Base-by-base conservation (phyloP, 2,797 vertebrate species). In the Smutsia temminckii region DNA sequence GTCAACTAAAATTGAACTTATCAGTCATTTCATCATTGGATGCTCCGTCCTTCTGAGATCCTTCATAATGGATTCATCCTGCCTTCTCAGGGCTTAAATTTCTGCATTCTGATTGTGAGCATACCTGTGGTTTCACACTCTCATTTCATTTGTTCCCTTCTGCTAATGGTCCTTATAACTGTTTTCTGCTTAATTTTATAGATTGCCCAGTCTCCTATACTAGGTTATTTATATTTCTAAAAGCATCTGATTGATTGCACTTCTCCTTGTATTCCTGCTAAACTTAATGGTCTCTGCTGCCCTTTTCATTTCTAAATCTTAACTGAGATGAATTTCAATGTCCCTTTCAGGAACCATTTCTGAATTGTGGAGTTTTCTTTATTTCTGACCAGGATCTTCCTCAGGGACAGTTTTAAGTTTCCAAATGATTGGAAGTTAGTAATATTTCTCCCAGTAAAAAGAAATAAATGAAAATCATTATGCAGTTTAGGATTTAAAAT, bases 241-340 rank as follows among this genome's bases (percentile, higher is more conserved):
- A 93, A 94, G 77, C 68, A 40, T 64, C 16, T n/a, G 86, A 94
- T 92, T 83, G 85, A 94, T 95, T 57, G 86, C 3, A 12, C 23
- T 80, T 93, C 85, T 96, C 8, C 92, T 64, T 91, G 13, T 4
- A n/a, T 94, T 66, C 23, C 85, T 46, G 79, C 10, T 77, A 91
- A 93, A 92, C 81, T n/a, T 18, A 21, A 77, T 77, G 64, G 25
- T 87, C 74, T 97, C 57, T 1, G 1, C 80, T 96, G 93, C 59
- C 93, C 94, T 97, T 97, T 97, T 92, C 53, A 71, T 80, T 85
- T 96, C 64, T 37, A 8, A 85, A 93, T 34, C 81, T 37, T 88
- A 95, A 83, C 85, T 79, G 55, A 88, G 75, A 57, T 29, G 85
- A 90, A 92, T 97, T 96, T 96, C 49, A 92, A 0, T 42, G 92